Evolutionary conservation across 2,113 vertebrate species (phyloP).

Genomic region (Cercopithecus mona): DNA sequence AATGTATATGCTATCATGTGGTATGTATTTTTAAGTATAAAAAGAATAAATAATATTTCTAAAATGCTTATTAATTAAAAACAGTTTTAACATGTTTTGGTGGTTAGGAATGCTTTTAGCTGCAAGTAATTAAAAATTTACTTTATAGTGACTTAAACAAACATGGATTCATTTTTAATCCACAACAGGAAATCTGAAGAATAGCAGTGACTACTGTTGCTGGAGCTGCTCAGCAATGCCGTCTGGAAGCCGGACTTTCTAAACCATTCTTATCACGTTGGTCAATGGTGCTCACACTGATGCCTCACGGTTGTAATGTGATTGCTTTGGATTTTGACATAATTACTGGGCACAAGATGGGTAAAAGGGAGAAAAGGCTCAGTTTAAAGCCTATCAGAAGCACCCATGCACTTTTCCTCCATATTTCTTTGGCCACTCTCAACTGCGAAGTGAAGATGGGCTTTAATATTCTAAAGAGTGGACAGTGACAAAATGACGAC

Average conservation of each 20-base stretch:
- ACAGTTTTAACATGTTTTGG: background rate
- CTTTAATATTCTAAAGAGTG: background rate
- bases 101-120: background rate
- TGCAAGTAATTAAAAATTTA: background rate
- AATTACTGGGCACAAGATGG: background rate
- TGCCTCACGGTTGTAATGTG: background rate
- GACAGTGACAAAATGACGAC: background rate
- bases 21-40: background rate
- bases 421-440: background rate
- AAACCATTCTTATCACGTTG: background rate
- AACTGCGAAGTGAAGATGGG: background rate
- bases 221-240: background rate
- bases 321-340: background rate
- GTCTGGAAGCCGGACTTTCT: background rate
- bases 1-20: background rate
- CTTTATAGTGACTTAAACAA: background rate
- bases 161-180: background rate
- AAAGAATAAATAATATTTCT: background rate
- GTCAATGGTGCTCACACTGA: background rate
- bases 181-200: background rate
- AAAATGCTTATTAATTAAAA: background rate
- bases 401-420: fast-evolving
- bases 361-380: background rate
- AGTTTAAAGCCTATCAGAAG: background rate
- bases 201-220: background rate